These are phyloP conservation scores for Drosophila kokeensis DNA, from an alignment of 2,888 invertebrate species.

Conservation along the genomic window DNA sequence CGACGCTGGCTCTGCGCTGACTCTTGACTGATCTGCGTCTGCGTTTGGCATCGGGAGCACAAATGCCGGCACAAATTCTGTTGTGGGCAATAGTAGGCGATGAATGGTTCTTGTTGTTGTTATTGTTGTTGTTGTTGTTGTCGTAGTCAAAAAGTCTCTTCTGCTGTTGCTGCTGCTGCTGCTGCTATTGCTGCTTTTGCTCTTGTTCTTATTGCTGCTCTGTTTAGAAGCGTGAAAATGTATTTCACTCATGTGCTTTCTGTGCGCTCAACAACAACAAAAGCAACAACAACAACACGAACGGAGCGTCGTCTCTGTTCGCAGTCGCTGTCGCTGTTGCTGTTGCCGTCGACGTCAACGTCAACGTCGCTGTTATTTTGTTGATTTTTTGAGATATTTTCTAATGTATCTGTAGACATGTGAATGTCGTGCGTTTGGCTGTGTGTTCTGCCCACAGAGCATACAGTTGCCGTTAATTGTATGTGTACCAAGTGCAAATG, in stretches of 20 bases:
- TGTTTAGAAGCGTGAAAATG: slow-evolving; percentile 79
- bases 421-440: slow-evolving; percentile 49
- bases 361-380: slow-evolving; percentile 59
- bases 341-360: slow-evolving; percentile 14
- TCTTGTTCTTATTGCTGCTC: slow-evolving; percentile 62
- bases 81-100: slow-evolving; percentile 44
- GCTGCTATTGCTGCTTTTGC: slow-evolving; percentile 33
- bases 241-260: slow-evolving; percentile 77
- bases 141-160: slow-evolving; percentile 73
- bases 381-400: slow-evolving; percentile 82
- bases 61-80: slow-evolving; percentile 45
- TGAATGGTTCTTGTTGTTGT: slow-evolving; percentile 59
- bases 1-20: slow-evolving; percentile 44
- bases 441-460: slow-evolving; percentile 42
- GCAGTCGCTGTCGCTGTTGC: slow-evolving; percentile 34
- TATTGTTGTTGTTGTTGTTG: slow-evolving; percentile 52
- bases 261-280: slow-evolving; percentile 57
- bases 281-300: slow-evolving; percentile 19
- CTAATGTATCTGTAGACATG: slow-evolving; percentile 79
- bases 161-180: slow-evolving; percentile 35
- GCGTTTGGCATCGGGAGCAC: slow-evolving; percentile 60
- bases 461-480: slow-evolving; percentile 55
- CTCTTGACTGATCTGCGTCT: slow-evolving; percentile 68
- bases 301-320: slow-evolving; percentile 26
- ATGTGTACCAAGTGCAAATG: slow-evolving; percentile 12